Percentiles rank a stretch among this genome's conserved stretches.
phyloP scores from a whole-genome alignment of 2,888 invertebrate species.

The Zeuzera pyrina region DNA sequence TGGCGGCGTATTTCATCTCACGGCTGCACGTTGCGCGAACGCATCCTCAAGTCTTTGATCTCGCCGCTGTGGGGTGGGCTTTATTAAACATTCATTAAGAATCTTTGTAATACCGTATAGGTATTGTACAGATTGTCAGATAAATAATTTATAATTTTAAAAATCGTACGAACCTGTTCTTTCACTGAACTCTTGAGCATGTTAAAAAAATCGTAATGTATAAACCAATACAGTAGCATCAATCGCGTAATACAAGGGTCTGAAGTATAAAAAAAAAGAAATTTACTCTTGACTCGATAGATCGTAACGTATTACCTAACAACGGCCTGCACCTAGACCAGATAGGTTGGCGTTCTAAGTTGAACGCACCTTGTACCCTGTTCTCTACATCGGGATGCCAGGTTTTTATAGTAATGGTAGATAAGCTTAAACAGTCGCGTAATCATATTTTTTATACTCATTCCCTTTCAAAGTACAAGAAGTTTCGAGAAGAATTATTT shows the following conservation, averaged over 20 bases:
- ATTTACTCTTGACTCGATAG: conserved; percentile 3
- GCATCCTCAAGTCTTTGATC: conserved; percentile 38
- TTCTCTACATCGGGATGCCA: not conserved
- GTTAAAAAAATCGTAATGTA: too few relatives aligned
- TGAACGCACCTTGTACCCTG: conserved; percentile 12
- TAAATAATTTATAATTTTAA: too few relatives aligned
- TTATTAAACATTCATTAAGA: conserved; percentile 56
- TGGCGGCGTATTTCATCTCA: conserved; percentile 48
- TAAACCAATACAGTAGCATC: too few relatives aligned
- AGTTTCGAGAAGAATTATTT: too few relatives aligned
- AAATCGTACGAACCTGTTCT: too few relatives aligned
- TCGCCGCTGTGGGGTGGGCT: conserved; percentile 46
- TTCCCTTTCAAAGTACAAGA: too few relatives aligned
- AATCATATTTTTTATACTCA: not conserved
- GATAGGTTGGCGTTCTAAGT: conserved; percentile 8
- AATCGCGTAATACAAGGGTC: too few relatives aligned
- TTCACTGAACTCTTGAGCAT: too few relatives aligned
- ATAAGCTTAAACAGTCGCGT: not conserved
- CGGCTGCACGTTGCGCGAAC: conserved; percentile 11
- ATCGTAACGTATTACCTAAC: conserved; percentile 27
- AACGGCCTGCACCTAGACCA: conserved; percentile 20
- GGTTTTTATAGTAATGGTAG: not conserved
- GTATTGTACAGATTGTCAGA: too few relatives aligned
- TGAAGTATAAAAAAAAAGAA: too few relatives aligned
- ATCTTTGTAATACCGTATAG: too few relatives aligned